These are phyloP conservation scores for Hydractinia symbiolongicarpus DNA, from an alignment of 30 jellyfish, hydroid and myxozoan species.

Conservation along the genomic window DNA sequence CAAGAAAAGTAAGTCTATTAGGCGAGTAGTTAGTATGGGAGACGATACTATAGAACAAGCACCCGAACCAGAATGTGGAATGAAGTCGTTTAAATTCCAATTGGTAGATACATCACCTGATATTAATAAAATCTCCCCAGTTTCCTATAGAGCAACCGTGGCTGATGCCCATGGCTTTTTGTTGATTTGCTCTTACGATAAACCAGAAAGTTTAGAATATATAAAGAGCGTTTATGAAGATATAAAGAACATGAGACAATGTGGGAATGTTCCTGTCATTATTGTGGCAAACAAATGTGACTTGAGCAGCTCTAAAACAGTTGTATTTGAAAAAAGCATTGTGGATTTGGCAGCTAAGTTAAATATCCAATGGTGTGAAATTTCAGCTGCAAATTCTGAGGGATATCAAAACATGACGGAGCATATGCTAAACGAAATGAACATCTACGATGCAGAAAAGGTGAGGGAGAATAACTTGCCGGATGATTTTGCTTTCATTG, in stretches of 20 bases:
- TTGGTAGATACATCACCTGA: slow-evolving; percentile 3
- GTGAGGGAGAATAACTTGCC: background rate
- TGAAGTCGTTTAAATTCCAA: slow-evolving; percentile 13
- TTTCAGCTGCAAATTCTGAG: slow-evolving; percentile 12
- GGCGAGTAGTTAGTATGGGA: slow-evolving; percentile 1
- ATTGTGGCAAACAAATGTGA: slow-evolving; percentile 1
- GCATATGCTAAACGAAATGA: slow-evolving; percentile 14
- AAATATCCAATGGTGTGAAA: background rate
- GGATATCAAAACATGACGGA: slow-evolving; percentile 11
- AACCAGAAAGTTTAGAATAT: slow-evolving; percentile 3
- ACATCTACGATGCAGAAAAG: slow-evolving; percentile 9
- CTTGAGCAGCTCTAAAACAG: background rate
- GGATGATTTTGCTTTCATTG: slow-evolving; percentile 10
- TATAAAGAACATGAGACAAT: background rate
- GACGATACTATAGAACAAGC: background rate
- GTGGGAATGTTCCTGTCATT: slow-evolving; percentile 10
- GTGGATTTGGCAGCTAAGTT: slow-evolving; percentile 2
- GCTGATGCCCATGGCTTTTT: slow-evolving; percentile 23
- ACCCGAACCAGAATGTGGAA: background rate
- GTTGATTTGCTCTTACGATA: slow-evolving; percentile 12
- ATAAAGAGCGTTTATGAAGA: background rate
- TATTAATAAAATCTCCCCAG: slow-evolving; percentile 1
- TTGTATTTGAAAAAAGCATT: background rate
- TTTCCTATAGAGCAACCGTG: slow-evolving; percentile 3
- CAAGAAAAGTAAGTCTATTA: background rate